Conservation (phyloP, 2,113 vertebrate species). For the Semnornis frantzii region DNA sequence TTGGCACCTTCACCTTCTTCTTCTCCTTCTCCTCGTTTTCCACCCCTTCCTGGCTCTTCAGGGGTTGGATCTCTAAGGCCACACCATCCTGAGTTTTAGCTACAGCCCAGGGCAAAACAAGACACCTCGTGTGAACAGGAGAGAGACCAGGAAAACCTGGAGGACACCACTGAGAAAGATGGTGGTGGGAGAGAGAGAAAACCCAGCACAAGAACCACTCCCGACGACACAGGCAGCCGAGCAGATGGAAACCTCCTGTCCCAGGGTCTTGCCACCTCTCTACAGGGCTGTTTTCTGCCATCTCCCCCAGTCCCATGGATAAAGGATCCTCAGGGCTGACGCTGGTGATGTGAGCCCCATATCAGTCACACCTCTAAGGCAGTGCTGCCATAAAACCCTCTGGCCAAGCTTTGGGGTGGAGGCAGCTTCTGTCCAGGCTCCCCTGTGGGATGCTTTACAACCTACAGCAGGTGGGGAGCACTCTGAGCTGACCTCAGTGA, state of each 20-base stretch:
- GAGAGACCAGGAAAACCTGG: background rate
- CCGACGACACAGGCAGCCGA: constrained; percentile 18
- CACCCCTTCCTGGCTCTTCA: constrained; percentile 91
- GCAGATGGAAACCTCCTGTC: constrained; percentile 4
- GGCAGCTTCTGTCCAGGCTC: background rate
- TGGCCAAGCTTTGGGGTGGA: background rate
- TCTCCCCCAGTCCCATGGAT: background rate
- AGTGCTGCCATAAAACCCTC: background rate
- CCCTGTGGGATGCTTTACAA: background rate
- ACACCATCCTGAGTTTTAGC: constrained; percentile 97
- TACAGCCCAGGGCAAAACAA: constrained; percentile 70
- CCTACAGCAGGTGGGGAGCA: background rate
- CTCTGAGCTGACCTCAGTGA: background rate
- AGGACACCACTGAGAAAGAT: constrained; percentile 47
- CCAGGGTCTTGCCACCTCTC: background rate
- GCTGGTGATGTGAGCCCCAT: background rate
- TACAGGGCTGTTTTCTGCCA: background rate
- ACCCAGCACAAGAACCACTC: constrained; percentile 51
- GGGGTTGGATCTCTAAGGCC: constrained; percentile 94
- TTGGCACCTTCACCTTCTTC: constrained; percentile 88
- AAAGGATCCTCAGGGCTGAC: background rate
- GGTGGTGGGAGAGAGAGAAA: constrained; percentile 29
- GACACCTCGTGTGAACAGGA: constrained; percentile 62
- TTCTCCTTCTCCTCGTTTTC: constrained; percentile 91
- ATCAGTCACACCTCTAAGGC: background rate